Evolutionary conservation across 2,113 vertebrate species (phyloP).

Genomic region (Anhinga anhinga): DNA sequence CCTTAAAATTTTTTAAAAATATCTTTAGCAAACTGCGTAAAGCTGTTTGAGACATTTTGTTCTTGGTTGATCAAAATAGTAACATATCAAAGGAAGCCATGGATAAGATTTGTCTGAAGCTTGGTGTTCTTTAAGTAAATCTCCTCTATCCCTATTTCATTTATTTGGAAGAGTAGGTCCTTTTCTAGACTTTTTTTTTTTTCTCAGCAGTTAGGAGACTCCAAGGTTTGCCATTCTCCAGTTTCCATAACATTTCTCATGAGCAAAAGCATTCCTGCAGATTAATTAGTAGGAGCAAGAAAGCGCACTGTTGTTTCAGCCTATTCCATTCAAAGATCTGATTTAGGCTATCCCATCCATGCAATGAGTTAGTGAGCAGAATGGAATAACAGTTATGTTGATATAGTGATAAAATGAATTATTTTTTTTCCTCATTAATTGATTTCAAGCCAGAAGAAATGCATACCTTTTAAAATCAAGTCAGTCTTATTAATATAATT

Average conservation of each 20-base stretch:
- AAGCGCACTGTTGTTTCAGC: background rate
- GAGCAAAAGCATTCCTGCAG: background rate
- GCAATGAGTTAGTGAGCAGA: background rate
- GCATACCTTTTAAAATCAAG: slow-evolving; percentile 27
- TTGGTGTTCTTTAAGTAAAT: background rate
- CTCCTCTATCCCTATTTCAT: background rate
- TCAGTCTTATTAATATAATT: background rate
- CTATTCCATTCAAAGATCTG: background rate
- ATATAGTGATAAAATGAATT: background rate
- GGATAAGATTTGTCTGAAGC: slow-evolving; percentile 8
- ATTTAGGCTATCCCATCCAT: background rate
- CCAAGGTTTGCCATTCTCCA: background rate
- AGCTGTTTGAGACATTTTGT: slow-evolving; percentile 14
- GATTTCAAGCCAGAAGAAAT: background rate
- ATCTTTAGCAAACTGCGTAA: background rate
- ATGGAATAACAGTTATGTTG: background rate
- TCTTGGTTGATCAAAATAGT: background rate
- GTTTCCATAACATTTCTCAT: background rate
- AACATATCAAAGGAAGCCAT: slow-evolving; percentile 22
- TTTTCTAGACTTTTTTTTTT: background rate
- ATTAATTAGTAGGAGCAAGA: background rate
- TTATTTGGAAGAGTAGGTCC: background rate
- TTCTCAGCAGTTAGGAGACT: background rate
- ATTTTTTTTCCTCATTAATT: background rate
- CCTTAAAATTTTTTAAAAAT: background rate